Evolutionary conservation across 2,797 vertebrate genomes (phyloP).

Genomic region (Macrochelys suwanniensis): DNA sequence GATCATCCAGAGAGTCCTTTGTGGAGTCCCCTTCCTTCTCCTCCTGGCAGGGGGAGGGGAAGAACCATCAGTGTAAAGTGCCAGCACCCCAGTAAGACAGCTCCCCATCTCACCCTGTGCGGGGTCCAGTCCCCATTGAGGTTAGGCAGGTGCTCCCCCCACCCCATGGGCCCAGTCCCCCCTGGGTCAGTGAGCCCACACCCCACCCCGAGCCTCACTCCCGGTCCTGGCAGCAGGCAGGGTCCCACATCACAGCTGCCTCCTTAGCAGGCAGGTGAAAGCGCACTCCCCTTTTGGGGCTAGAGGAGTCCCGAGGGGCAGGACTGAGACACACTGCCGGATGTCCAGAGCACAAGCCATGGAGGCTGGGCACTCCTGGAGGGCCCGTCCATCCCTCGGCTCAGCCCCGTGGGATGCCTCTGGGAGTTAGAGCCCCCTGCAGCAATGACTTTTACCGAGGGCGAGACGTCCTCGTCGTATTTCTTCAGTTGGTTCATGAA

Average conservation of each 20-base stretch:
- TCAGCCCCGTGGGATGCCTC: background rate
- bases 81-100: conserved; percentile 6
- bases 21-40: conserved; percentile 93
- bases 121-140: background rate
- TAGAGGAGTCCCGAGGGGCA: background rate
- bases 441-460: conserved; percentile 84
- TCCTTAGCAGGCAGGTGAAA: background rate
- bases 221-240: background rate
- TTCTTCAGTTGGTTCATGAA: conserved; percentile 99
- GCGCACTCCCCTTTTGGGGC: background rate
- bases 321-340: background rate
- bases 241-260: background rate
- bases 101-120: background rate
- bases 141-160: background rate
- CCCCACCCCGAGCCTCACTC: background rate
- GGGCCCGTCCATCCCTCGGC: background rate
- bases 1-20: conserved; percentile 96
- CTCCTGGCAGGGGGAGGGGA: conserved; percentile 83
- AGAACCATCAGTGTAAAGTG: background rate
- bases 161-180: background rate
- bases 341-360: background rate
- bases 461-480: conserved; percentile 94
- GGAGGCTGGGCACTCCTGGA: background rate
- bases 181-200: background rate
- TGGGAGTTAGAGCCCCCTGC: background rate